Evolutionary conservation across 2,797 vertebrate genomes (phyloP).

Genomic region (Sus cebifrons): DNA sequence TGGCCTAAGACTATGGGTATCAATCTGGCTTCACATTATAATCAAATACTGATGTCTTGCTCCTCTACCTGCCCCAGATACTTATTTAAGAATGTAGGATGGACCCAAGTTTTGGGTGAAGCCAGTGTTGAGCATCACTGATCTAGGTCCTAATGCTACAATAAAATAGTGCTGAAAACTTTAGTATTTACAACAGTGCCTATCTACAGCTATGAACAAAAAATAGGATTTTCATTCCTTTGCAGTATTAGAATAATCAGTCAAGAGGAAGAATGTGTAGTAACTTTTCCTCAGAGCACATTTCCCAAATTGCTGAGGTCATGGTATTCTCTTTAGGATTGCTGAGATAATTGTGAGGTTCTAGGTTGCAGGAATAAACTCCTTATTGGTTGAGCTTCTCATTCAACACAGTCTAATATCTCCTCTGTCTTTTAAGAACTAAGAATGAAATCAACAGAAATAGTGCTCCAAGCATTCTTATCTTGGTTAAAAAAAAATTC

Average conservation of each 20-base stretch:
- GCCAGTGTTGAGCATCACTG: background rate
- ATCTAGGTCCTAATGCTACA: background rate
- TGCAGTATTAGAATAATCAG: background rate
- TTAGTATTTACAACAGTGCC: background rate
- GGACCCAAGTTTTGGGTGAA: background rate
- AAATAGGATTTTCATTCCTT: background rate
- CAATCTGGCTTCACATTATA: background rate
- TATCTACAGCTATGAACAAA: background rate
- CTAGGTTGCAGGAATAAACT: slow-evolving; percentile 42
- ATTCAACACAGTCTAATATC: background rate
- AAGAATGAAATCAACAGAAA: slow-evolving; percentile 54
- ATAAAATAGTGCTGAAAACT: background rate
- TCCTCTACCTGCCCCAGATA: background rate
- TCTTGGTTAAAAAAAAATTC: slow-evolving; percentile 60
- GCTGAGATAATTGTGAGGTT: slow-evolving; percentile 27
- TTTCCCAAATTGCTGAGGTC: background rate
- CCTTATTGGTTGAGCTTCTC: background rate
- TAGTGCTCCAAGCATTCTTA: background rate
- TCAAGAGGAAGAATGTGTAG: background rate
- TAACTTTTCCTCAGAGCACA: slow-evolving; percentile 34
- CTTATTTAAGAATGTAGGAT: background rate
- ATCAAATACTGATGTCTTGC: background rate
- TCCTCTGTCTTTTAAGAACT: slow-evolving; percentile 46
- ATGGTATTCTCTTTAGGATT: slow-evolving; percentile 17
- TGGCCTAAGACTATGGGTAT: background rate